phyloP scores from a whole-genome alignment of 2,797 vertebrate species.

The Knipowitschia caucasica region DNA sequence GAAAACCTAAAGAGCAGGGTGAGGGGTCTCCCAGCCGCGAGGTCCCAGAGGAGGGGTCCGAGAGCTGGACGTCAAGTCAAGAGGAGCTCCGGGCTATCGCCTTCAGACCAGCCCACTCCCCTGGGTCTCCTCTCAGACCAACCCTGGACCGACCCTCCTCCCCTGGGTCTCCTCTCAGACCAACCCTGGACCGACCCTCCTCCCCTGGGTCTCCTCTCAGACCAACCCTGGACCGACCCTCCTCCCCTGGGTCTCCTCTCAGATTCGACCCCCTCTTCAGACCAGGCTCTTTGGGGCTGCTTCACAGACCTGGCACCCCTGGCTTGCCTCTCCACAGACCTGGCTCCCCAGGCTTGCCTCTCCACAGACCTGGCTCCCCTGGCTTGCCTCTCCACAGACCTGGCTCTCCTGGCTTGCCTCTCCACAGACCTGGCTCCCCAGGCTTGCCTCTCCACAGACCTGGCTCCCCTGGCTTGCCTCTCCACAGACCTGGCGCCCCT shows the following conservation, averaged over 20 bases:
- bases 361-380: slow-evolving; percentile 33
- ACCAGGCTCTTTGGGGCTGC: background rate
- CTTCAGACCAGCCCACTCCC: background rate
- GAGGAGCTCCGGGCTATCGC: slow-evolving; percentile 29
- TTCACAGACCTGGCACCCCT: background rate
- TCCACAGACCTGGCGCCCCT: too few relatives aligned
- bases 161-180: background rate
- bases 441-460: background rate
- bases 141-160: background rate
- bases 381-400: slow-evolving; percentile 56
- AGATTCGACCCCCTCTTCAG: too few relatives aligned
- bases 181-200: background rate
- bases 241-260: background rate
- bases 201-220: background rate
- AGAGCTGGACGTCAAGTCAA: slow-evolving; percentile 32
- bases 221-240: background rate
- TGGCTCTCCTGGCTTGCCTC: slow-evolving; percentile 29
- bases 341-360: slow-evolving; percentile 18
- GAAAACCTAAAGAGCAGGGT: slow-evolving; percentile 83
- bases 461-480: slow-evolving; percentile 21
- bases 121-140: background rate
- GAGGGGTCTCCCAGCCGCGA: slow-evolving; percentile 64
- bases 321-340: slow-evolving; percentile 13
- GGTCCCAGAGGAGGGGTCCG: background rate
- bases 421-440: background rate